A percentile compares a stretch with the other conserved stretches of the same genome.
phyloP scores from a whole-genome alignment of 2,797 vertebrate species.

The Phylloscopus collybita region DNA sequence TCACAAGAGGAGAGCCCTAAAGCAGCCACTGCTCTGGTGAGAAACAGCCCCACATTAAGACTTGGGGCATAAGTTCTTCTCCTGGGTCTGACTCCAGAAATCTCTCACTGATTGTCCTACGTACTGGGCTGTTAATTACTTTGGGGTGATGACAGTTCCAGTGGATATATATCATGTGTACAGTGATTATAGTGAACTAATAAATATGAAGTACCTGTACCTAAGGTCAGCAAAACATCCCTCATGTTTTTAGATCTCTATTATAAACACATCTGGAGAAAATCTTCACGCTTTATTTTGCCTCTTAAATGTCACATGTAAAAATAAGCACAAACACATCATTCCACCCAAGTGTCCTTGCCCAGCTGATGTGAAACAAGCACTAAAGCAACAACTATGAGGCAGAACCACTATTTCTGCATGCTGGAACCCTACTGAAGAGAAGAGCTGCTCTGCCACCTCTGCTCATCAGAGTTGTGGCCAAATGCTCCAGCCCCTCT shows the following conservation, averaged over 20 bases:
- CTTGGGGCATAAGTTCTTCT: not conserved
- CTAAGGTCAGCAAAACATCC: not conserved
- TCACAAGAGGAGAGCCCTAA: not conserved
- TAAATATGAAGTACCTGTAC: not conserved
- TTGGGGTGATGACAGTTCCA: not conserved
- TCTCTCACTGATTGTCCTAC: not conserved
- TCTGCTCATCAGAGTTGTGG: not conserved
- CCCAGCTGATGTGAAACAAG: not conserved
- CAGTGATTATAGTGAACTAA: not conserved
- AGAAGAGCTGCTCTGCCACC: not conserved
- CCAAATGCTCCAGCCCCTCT: not conserved
- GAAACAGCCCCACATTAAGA: not conserved
- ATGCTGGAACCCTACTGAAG: not conserved
- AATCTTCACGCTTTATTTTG: not conserved
- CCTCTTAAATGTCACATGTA: slow-evolving; percentile 1
- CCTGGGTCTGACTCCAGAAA: not conserved
- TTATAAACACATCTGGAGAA: slow-evolving; percentile 29
- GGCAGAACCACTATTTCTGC: not conserved
- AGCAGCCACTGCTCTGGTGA: not conserved
- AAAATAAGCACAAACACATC: not conserved
- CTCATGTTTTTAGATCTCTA: not conserved
- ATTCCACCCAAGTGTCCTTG: not conserved
- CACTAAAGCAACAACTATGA: not conserved
- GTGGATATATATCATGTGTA: too few relatives aligned
- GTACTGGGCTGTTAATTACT: not conserved